Evolutionary conservation across 2,888 invertebrate genomes (phyloP).

Genomic region (Mactromeris polynyma): DNA sequence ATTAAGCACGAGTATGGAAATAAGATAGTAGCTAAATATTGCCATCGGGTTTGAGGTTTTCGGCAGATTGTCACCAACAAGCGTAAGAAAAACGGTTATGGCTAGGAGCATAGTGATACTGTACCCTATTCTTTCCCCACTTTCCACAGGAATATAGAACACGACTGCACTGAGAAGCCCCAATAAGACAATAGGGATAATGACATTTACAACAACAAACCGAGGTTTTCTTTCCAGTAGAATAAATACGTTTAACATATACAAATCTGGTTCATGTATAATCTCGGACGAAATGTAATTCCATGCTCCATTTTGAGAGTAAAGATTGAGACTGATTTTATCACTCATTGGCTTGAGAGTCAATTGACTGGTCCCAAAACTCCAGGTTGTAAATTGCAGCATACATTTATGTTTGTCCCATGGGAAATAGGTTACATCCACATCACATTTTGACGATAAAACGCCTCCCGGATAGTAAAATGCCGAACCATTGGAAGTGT

Average conservation of each 20-base stretch:
- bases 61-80: constrained; percentile 69
- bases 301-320: constrained; percentile 68
- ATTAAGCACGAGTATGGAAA: background rate
- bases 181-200: constrained; percentile 69
- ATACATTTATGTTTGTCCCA: constrained; percentile 45
- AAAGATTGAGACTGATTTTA: constrained; percentile 24
- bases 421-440: constrained; percentile 42
- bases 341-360: background rate
- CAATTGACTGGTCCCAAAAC: background rate
- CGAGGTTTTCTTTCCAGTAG: constrained; percentile 57
- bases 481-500: background rate
- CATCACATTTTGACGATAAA: constrained; percentile 12
- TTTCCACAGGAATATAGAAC: constrained; percentile 66
- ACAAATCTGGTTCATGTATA: background rate
- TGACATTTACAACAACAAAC: constrained; percentile 67
- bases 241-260: constrained; percentile 26
- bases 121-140: constrained; percentile 67
- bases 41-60: constrained; percentile 69
- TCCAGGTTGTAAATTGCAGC: constrained; percentile 13
- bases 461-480: background rate
- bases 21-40: constrained; percentile 53
- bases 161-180: constrained; percentile 63
- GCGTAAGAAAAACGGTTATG: constrained; percentile 68
- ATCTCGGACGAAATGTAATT: constrained; percentile 31
- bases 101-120: constrained; percentile 68